Conservation (phyloP, 2,113 vertebrate genomes). For the Octodon degus region DNA sequence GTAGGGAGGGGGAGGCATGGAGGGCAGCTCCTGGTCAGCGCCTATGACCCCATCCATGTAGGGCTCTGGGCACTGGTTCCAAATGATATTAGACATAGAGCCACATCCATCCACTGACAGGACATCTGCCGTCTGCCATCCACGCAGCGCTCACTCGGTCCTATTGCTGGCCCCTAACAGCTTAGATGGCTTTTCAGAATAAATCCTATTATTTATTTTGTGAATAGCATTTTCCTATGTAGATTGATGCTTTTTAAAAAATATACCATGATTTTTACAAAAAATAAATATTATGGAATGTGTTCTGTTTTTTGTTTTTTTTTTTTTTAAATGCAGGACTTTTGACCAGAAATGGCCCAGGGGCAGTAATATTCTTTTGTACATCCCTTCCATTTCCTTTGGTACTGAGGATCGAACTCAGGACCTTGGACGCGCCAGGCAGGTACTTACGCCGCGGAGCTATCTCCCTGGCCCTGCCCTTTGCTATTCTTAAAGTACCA, state of each 20-base stretch:
- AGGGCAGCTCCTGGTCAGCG: not conserved
- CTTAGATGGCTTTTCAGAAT: constrained; percentile 29
- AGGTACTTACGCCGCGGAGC: no score
- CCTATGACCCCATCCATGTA: not conserved
- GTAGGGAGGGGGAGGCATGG: not conserved
- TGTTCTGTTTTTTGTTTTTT: constrained; percentile 32
- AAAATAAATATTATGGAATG: not conserved
- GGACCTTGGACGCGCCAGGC: no score
- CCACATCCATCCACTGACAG: not conserved
- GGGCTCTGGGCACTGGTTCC: not conserved
- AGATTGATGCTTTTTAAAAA: not conserved
- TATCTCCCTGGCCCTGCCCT: not conserved
- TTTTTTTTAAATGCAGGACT: not conserved
- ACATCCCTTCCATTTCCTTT: not conserved
- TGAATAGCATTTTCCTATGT: not conserved
- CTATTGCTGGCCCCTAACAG: not conserved
- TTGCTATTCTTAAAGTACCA: not conserved
- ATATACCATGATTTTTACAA: not conserved
- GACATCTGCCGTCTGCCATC: not conserved
- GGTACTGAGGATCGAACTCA: no score
- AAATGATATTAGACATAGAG: not conserved
- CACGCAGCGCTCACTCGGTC: not conserved
- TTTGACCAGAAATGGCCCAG: not conserved
- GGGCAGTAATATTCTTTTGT: not conserved
- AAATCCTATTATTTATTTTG: not conserved